Base-by-base conservation (phyloP, 2,113 vertebrate genomes). In the Cacatua alba region DNA sequence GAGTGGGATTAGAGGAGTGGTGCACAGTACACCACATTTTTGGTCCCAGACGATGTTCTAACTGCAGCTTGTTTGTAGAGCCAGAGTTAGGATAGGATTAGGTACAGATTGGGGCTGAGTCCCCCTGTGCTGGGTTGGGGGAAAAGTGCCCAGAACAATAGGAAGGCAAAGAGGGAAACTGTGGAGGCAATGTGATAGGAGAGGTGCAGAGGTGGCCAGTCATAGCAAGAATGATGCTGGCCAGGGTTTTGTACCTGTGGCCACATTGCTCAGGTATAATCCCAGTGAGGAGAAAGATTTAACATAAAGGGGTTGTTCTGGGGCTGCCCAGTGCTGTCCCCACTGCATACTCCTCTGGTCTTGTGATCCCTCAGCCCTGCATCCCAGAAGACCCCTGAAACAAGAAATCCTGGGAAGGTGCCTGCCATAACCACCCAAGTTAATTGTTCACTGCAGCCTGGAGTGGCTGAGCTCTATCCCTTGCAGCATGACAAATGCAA, bases 1-100 rank as follows among this genome's bases (percentile, higher is more conserved):
- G 10, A 5, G 1, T 51, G 18, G 15, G 19, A 20, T 15, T 17
- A 15, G n/a, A 57, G 19, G 4, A 2, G 14, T 13, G 10, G 9
- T 49, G 31, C 49, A 49, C 13, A n/a, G 9, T 21, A 17, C 13
- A 37, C 10, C 25, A 8, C 10, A 13, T 59, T 71, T 94, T 57
- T 11, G 4, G 26, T 64, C 52, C 16, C 26, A 65, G 52, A 43
- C n/a, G 9, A 8, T 75, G 25, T 17, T 53, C 26, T 68, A 71
- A 79, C 33, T 59, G 15, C 18, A 59, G 21, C 7, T 86, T 85
- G n/a, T 63, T 86, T 51, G 48, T 72, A 71, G 53, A 86, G 29
- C 7, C 25, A 51, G 37, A 65, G 17, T 60, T 64, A 70, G 78
- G 3, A 11, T 68, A 29, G 14, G 44, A 64, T 9, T 75, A 52